Conservation (phyloP, 2,888 invertebrate genomes). For the Aleiodes leptofemur region DNA sequence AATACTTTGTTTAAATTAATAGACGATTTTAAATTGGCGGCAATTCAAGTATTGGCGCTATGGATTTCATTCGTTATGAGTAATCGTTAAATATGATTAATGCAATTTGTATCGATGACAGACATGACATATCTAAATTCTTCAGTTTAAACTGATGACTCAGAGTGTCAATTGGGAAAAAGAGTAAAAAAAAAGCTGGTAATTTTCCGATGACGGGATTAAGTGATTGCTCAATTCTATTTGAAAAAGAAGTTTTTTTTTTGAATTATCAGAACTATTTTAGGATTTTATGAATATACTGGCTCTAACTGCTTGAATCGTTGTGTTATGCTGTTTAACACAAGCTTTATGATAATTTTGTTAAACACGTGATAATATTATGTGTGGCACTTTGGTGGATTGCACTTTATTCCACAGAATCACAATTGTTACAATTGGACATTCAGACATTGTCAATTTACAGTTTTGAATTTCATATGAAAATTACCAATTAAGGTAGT, state of each 20-base stretch:
- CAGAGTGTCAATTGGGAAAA: not conserved
- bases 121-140: constrained; percentile 1
- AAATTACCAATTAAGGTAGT: not conserved
- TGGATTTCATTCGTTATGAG: constrained; percentile 14
- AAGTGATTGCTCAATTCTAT: not conserved
- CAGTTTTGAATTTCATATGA: not conserved
- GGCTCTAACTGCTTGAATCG: not conserved
- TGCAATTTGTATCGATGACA: constrained; percentile 9
- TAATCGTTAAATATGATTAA: not conserved
- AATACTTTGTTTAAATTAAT: not conserved
- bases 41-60: constrained; percentile 5
- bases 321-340: not conserved
- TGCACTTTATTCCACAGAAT: not conserved
- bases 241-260: no score
- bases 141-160: not conserved
- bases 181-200: not conserved
- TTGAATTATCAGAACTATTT: not conserved
- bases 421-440: constrained; percentile 5
- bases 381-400: not conserved
- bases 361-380: constrained; percentile 8
- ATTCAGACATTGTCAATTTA: not conserved
- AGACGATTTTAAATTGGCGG: constrained; percentile 7
- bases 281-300: not conserved
- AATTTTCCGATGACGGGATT: constrained; percentile 1
- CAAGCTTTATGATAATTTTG: not conserved